Base-by-base conservation (phyloP, 2,113 vertebrate species). In the Hipposideros armiger region DNA sequence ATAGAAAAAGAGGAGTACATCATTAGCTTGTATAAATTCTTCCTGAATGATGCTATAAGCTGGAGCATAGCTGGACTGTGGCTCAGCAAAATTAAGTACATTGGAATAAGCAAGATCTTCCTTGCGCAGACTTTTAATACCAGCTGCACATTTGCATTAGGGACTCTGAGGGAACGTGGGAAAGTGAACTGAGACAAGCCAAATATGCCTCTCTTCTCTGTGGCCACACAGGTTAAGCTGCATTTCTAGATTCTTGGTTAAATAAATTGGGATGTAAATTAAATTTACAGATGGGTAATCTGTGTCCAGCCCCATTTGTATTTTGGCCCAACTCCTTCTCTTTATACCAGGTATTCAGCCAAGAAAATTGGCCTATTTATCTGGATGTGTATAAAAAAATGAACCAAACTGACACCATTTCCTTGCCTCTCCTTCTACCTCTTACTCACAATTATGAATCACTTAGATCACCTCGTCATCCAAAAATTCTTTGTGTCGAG, bases 381-480 rank as follows among this genome's bases (percentile, higher is more conserved):
- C 19, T 74, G 45, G 22, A 1, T 17, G 8, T 5, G 5, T 19
- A 50, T 56, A 40, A 62, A 80, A 81, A 73, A 58, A 58, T 20
- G 24, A 26, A 8, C 2, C 7, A 69, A 82, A 73, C 1, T 4
- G 15, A 15, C 3, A 45, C 2, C 4, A 4, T 1, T 62, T 16
- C 4, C 50, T 47, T 67, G 28, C 11, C 40, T 28, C 9, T 45
- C 30, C 7, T 32, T 9, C 3, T 28, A 22, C 4, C 10, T 45
- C 28, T 7, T 73, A 16, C 20, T 85, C 36, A 36, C 10, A n/a
- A n/a, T 42, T 76, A 40, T 72, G 2, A 0, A 15, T 58, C 47
- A 36, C 24, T 50, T 30, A 58, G 26, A 40, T 30, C 17, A 0
- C 32, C 32, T 66, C 6, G 2, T 69, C 54, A 72, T 77, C 52